Evolutionary conservation across 1,140 invertebrate species (phyloP).

Genomic region (Drosophila ficusphila): DNA sequence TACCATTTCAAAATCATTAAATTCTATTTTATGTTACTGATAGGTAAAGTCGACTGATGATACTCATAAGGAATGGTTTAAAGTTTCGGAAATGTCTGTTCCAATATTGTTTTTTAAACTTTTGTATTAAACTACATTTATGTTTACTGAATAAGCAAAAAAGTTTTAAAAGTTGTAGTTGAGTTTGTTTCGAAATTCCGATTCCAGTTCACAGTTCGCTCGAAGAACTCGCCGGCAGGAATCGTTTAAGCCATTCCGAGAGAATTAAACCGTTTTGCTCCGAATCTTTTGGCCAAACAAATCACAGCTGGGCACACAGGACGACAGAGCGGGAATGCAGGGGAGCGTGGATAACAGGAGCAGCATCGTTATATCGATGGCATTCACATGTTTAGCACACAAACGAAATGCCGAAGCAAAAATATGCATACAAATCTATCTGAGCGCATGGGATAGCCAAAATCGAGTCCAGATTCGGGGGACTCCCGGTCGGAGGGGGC

Average conservation of each 20-base stretch:
- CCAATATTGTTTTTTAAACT: too few species aligned
- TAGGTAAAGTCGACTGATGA: too few species aligned
- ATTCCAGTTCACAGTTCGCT: conserved; percentile 16
- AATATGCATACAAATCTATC: conserved; percentile 79
- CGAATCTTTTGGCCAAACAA: conserved; percentile 60
- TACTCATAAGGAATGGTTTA: too few species aligned
- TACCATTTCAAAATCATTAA: too few species aligned
- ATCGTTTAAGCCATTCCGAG: conserved; percentile 44
- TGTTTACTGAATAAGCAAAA: too few species aligned
- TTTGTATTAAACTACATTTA: too few species aligned
- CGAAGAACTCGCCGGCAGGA: conserved; percentile 6
- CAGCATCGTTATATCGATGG: conserved; percentile 74
- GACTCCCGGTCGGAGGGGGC: not conserved
- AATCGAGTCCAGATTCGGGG: conserved; percentile 48
- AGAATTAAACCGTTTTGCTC: conserved; percentile 48
- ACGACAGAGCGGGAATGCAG: not conserved
- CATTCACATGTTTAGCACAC: conserved; percentile 80
- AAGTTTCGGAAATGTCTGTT: too few species aligned
- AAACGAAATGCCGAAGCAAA: conserved; percentile 79
- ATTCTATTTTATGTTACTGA: too few species aligned
- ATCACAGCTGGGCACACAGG: conserved; percentile 64
- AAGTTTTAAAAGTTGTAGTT: too few species aligned
- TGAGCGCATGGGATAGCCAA: conserved; percentile 66
- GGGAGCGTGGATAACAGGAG: conserved; percentile 57
- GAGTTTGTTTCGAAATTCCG: conserved; percentile 9